A percentile compares a stretch with the other conserved stretches of the same genome.
These are phyloP conservation scores for Aphaenogaster floridana DNA, from an alignment of 1,140 invertebrate species.

Conservation along the genomic window DNA sequence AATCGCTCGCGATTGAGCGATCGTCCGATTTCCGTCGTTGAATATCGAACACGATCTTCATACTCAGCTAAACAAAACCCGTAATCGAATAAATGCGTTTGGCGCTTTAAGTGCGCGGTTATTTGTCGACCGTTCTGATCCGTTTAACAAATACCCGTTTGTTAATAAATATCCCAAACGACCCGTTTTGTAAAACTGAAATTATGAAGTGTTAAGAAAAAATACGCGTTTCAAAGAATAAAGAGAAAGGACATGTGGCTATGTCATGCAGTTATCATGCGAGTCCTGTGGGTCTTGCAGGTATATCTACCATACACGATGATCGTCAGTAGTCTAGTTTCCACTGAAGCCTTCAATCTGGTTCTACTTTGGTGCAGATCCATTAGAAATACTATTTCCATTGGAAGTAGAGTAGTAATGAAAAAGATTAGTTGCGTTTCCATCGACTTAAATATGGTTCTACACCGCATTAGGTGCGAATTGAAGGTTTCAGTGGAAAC, in stretches of 20 bases:
- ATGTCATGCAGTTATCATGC: neutral
- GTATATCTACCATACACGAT: neutral
- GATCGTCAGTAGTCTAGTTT: no score
- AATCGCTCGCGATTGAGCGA: neutral
- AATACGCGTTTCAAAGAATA: neutral
- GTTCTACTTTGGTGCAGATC: no score
- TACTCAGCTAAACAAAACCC: neutral
- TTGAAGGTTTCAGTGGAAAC: no score
- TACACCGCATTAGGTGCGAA: no score
- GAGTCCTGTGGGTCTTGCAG: no score
- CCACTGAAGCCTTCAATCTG: no score
- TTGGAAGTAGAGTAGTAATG: no score
- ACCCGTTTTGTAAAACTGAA: neutral
- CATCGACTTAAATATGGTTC: no score
- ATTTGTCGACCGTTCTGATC: neutral
- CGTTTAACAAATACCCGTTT: neutral
- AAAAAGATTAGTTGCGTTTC: no score
- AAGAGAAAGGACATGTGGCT: neutral
- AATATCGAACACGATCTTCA: neutral
- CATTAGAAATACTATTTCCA: no score
- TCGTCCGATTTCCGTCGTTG: neutral
- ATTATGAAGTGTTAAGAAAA: neutral
- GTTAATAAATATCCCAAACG: neutral
- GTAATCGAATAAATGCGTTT: neutral
- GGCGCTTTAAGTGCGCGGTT: neutral